Base-by-base conservation (phyloP, 1,140 invertebrate genomes). In the Solenopsis fugax region DNA sequence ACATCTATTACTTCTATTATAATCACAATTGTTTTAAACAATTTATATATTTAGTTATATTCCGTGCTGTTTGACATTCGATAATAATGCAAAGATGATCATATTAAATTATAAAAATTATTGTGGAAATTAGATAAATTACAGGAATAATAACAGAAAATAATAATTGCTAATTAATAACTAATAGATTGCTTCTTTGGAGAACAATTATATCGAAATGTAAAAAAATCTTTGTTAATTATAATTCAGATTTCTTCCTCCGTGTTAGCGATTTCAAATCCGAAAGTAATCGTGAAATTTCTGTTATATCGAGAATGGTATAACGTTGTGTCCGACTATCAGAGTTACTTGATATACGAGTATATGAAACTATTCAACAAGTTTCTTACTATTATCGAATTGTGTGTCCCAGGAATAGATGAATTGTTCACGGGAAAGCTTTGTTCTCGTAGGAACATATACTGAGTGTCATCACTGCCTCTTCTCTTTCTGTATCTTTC, bases 291-390 rank as follows among this genome's bases (percentile, higher is more conserved):
- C 4, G 4, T 12, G 12, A n/a, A 67, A 67, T 50, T 75, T 75
- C 18, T 37, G n/a, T 45, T 75, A 24, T 58, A 45, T 58, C 12
- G 34, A 41, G 13, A 58, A 0, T 34, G 13, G 12, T 29, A 24
- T 21, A 62, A 62, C 37, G 62, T 62, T 77, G 56, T 64, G 21
- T 64, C 45, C 18, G 41, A 77, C 58, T 77, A 77, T 77, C 75
- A 58, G 18, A 77, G 75, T 77, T 62, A 62, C 75, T 77, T 62
- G 37, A 62, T 45, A 64, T 45, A n/a, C n/a, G n/a, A n/a, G n/a
- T n/a, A 76, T 77, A 77, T 64, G 75, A 64, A 45, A 77, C 75
- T 77, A 77, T 77, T 77, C 56, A 77, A 77, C 75, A 77, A 77
- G 75, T 77, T 73, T 54, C 29, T 54, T 64, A 77, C 56, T 24